phyloP scores from a whole-genome alignment of 1,140 invertebrate genomes.

The Psix sp. region DNA sequence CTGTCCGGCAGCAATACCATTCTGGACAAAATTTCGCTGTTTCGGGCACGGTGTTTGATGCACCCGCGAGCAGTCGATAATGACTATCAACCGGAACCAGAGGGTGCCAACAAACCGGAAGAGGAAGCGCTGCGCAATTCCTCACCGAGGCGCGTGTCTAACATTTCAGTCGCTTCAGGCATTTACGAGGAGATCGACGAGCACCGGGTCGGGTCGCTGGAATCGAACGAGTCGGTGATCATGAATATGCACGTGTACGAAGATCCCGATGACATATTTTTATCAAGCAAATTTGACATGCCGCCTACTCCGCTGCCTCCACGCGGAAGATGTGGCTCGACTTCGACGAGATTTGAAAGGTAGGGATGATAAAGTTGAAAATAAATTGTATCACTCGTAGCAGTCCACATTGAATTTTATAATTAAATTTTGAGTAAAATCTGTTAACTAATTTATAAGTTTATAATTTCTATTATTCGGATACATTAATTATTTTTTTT shows the following conservation, averaged over 20 bases:
- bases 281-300: conserved; percentile 41
- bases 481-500: no score
- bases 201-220: conserved; percentile 44
- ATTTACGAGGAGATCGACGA: conserved; percentile 78
- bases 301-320: conserved; percentile 74
- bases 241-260: conserved; percentile 65
- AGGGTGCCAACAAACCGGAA: conserved; percentile 48
- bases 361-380: no score
- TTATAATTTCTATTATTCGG: no score
- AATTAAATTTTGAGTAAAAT: no score
- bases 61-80: conserved; percentile 62
- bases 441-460: no score
- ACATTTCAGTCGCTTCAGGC: conserved; percentile 76
- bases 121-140: conserved; percentile 42
- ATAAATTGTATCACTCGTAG: no score
- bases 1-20: conserved; percentile 43
- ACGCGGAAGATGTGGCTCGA: conserved; percentile 63
- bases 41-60: conserved; percentile 14
- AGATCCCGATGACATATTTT: conserved; percentile 62
- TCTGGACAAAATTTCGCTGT: conserved; percentile 43
- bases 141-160: conserved; percentile 72
- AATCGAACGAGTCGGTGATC: conserved; percentile 44
- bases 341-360: conserved; percentile 65
- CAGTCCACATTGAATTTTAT: no score
- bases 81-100: conserved; percentile 66